Conservation (phyloP, 2,888 invertebrate species). For the Leptinotarsa rubiginosa region DNA sequence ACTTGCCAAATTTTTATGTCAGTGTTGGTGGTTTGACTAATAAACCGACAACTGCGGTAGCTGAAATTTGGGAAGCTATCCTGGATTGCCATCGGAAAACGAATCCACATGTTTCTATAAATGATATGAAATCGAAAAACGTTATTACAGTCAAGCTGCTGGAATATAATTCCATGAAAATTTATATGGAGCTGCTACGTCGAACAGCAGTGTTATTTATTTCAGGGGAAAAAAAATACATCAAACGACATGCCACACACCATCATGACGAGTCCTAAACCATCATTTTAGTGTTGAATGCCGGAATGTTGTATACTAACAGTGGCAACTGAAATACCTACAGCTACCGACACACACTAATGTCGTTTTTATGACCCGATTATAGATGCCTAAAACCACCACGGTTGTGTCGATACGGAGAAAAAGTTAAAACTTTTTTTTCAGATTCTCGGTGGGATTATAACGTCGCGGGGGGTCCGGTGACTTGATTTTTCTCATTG, state of each 20-base stretch:
- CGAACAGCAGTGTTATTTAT: not conserved
- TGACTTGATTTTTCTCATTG: not conserved
- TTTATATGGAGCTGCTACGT: not conserved
- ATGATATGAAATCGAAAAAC: too few species aligned
- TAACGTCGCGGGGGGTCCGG: conserved; percentile 31
- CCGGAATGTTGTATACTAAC: conserved; percentile 35
- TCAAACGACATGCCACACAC: conserved; percentile 10
- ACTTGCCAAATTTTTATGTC: too few species aligned
- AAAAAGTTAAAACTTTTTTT: conserved; percentile 30
- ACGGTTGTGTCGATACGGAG: conserved; percentile 28
- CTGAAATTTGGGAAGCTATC: too few species aligned
- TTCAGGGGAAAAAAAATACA: not conserved
- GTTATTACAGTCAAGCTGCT: too few species aligned
- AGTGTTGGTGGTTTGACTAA: too few species aligned
- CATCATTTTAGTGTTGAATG: conserved; percentile 27
- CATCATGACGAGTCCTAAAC: not conserved
- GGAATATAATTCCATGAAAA: too few species aligned
- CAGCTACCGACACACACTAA: conserved; percentile 46
- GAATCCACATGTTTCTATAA: too few species aligned
- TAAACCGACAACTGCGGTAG: too few species aligned
- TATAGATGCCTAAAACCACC: conserved; percentile 36
- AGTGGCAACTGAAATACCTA: conserved; percentile 40
- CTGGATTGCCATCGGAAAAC: too few species aligned
- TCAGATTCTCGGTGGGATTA: conserved; percentile 20
- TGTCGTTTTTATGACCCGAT: conserved; percentile 41